Evolutionary conservation across 2,113 vertebrate genomes (phyloP), one percentile per base, ranked within the genome.

Genomic region (Lichenostomus cassidix): DNA sequence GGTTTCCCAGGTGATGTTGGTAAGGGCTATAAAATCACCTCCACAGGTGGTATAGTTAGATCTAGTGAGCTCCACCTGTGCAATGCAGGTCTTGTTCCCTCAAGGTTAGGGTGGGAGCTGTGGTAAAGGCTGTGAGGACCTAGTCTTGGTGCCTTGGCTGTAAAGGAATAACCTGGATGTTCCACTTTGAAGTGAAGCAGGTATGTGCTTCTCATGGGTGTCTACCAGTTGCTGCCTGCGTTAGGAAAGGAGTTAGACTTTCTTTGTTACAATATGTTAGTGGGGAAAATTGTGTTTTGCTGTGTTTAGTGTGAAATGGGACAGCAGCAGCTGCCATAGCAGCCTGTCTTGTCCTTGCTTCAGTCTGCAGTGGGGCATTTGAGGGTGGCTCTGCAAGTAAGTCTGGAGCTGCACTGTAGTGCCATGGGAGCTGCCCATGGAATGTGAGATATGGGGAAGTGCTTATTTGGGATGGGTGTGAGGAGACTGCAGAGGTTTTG

Each of bases 21-120:
- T 24, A 59, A 62, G 18, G 23, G 39, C 39, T 76, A 23, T n/a
- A 52, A 75, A 83, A 82, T 67, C 27, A 16, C 19, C 17, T 59
- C 33, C 0, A 2, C 37, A 2, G 0, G 11, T 67, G 49, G 39
- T 15, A 1, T 44, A 52, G 17, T 60, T n/a, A 53, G 24, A 1
- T 15, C 1, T 18, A 9, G 7, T 9, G 29, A 59, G 35, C 3
- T 62, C 2, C 33, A 50, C 15, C 33, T 80, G 31, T 83, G 67
- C 16, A 25, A 22, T 9, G 17, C 3, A 14, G 58, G 10, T 7
- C 17, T 80, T 1, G 1, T 18, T 65, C 15, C 12, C 3, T 23
- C 7, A 23, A 27, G 37, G 24, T 19, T 22, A 37, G 15, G 23
- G 8, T 17, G 16, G 12, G 22, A 53, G 7, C 23, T 64, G 0